Conservation (phyloP, 2,797 vertebrate genomes). For the Propithecus deckenii region DNA sequence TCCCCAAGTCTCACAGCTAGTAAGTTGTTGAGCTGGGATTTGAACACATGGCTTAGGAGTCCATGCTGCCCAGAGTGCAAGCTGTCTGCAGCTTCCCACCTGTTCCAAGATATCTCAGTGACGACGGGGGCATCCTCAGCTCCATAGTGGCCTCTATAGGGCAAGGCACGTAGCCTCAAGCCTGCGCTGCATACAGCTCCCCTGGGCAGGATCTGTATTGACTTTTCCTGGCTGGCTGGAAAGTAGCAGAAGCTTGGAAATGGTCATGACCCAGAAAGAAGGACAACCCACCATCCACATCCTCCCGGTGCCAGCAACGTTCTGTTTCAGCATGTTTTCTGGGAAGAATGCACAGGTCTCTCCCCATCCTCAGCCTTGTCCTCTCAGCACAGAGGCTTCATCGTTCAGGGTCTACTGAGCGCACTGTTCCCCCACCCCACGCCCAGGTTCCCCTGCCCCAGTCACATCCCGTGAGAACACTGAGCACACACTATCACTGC, state of each 20-base stretch:
- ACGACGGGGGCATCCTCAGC: fast-evolving
- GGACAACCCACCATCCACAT: fast-evolving
- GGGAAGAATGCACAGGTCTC: not conserved
- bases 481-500: fast-evolving
- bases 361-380: not conserved
- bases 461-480: fast-evolving
- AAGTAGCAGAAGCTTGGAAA: not conserved
- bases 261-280: not conserved
- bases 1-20: not conserved
- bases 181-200: not conserved
- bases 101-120: fast-evolving
- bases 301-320: fast-evolving
- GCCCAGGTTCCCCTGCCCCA: not conserved
- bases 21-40: too few relatives aligned
- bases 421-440: not conserved
- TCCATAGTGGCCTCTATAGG: not conserved
- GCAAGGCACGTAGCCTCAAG: not conserved
- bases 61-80: too few relatives aligned
- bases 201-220: not conserved
- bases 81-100: too few relatives aligned
- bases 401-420: not conserved
- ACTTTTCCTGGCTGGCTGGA: not conserved
- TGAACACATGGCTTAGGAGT: too few relatives aligned
- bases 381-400: not conserved
- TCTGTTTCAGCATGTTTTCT: not conserved